A percentile compares a stretch with the other conserved stretches of the same genome.
Conservation (phyloP, 1,140 invertebrate species). For the Maniola jurtina region DNA sequence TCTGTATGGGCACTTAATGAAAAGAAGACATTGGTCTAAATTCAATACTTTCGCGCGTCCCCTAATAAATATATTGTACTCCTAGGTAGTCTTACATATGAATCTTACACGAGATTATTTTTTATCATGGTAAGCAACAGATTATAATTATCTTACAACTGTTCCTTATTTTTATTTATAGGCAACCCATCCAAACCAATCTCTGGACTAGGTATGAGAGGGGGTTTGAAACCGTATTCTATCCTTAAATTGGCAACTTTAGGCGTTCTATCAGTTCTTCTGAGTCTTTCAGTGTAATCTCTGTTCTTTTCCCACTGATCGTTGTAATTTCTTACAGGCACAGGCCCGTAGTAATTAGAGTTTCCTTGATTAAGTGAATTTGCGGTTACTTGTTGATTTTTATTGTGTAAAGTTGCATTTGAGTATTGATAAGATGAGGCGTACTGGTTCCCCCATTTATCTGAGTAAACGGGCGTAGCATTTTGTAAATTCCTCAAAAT, state of each 20-base stretch:
- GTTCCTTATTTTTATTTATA: conserved; percentile 61
- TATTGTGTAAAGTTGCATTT: conserved; percentile 39
- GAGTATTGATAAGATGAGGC: conserved; percentile 57
- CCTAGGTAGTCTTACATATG: no score
- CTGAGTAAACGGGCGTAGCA: conserved; percentile 40
- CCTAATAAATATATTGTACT: no score
- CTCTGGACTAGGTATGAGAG: conserved; percentile 88
- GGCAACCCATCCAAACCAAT: conserved; percentile 85
- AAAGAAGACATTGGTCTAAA: no score
- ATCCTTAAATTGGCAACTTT: conserved; percentile 81
- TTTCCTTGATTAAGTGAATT: conserved; percentile 40
- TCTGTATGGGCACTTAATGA: no score
- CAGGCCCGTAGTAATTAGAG: conserved; percentile 55
- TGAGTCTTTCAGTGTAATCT: conserved; percentile 48
- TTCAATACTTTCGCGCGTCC: no score
- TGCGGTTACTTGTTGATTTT: conserved; percentile 23
- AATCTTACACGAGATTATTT: not conserved
- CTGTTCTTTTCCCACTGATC: conserved; percentile 55
- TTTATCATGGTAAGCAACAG: not conserved
- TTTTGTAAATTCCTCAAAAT: conserved; percentile 44
- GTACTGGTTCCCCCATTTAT: conserved; percentile 59
- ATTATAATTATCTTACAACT: not conserved
- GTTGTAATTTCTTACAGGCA: conserved; percentile 46
- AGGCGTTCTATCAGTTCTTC: conserved; percentile 78
- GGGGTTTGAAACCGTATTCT: conserved; percentile 91